Conservation (phyloP, 2,113 vertebrate species). For the Coptodon bakossiorum region DNA sequence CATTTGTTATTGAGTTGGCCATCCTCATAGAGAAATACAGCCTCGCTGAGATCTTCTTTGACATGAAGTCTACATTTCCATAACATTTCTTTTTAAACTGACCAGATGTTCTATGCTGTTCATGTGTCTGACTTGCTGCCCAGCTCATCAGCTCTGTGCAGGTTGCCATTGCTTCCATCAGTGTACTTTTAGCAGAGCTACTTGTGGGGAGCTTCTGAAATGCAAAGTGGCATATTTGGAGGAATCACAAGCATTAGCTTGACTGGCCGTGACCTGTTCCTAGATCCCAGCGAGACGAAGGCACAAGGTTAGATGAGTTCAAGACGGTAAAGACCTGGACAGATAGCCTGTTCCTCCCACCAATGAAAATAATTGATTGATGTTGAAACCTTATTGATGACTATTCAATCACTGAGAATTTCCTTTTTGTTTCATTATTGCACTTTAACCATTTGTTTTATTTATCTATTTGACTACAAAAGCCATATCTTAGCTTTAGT, state of each 20-base stretch:
- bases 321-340: fast-evolving
- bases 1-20: not conserved
- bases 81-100: not conserved
- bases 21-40: not conserved
- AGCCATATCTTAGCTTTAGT: not conserved
- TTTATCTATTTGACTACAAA: not conserved
- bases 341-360: not conserved
- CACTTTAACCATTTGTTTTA: not conserved
- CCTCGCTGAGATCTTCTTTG: not conserved
- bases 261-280: not conserved
- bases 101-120: not conserved
- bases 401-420: not conserved
- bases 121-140: not conserved
- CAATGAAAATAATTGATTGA: not conserved
- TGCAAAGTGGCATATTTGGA: not conserved
- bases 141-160: not conserved
- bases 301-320: not conserved
- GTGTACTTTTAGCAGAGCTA: not conserved
- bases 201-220: not conserved
- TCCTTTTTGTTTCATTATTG: not conserved
- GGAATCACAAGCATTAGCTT: not conserved
- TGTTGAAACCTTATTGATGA: not conserved
- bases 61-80: not conserved
- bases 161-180: not conserved
- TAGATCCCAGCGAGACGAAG: not conserved